phyloP scores from a whole-genome alignment of 2,797 vertebrate genomes.

The Gobionotothen gibberifrons region DNA sequence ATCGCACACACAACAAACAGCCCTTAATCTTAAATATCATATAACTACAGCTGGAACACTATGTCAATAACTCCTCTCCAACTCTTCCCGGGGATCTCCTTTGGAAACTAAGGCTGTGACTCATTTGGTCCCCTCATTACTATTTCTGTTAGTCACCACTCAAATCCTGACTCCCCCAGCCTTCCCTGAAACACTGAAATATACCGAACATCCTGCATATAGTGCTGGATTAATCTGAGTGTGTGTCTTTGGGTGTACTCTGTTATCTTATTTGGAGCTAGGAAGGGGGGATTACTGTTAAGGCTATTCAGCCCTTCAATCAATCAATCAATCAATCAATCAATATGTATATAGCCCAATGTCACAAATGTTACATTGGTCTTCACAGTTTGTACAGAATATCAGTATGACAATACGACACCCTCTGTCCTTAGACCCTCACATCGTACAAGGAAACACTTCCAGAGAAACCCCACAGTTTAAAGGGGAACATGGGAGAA shows the following conservation, averaged over 20 bases:
- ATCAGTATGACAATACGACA: too few species aligned
- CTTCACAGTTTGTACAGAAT: too few species aligned
- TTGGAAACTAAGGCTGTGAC: conserved; percentile 55
- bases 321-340: too few species aligned
- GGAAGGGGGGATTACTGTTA: conserved; percentile 60
- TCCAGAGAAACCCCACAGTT: too few species aligned
- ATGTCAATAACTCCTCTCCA: conserved; percentile 45
- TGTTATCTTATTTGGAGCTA: conserved; percentile 16
- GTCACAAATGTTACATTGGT: too few species aligned
- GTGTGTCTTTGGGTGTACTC: conserved; percentile 13
- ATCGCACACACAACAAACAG: conserved; percentile 9
- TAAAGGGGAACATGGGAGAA: too few species aligned
- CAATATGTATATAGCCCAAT: too few species aligned
- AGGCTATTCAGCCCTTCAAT: conserved; percentile 43
- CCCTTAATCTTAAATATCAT: conserved; percentile 22
- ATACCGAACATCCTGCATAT: too few species aligned
- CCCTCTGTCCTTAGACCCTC: too few species aligned
- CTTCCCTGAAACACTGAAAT: neutral
- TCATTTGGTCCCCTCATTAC: conserved; percentile 47
- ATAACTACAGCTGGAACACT: conserved; percentile 32
- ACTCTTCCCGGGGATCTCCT: conserved; percentile 60
- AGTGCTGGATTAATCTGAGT: conserved; percentile 25
- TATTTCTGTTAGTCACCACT: conserved; percentile 58
- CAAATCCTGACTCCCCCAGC: conserved; percentile 13
- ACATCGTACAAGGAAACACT: too few species aligned